phyloP scores from a whole-genome alignment of 2,113 vertebrate species.

The Sylvia atricapilla region DNA sequence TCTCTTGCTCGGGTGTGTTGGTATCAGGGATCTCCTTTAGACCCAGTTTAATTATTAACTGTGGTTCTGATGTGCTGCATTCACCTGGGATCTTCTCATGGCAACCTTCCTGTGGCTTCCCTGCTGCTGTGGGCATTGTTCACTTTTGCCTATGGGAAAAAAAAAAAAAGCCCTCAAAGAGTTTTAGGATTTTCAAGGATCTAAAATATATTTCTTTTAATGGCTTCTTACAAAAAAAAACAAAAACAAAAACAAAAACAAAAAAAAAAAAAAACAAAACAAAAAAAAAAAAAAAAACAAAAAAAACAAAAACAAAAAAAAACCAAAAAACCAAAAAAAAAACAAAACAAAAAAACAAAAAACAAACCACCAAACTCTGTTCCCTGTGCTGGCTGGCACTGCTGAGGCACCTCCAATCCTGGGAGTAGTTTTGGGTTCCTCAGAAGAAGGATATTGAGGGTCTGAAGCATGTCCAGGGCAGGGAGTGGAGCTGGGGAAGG shows the following conservation, averaged over 20 bases:
- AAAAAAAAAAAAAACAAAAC: no score
- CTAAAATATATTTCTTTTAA: neutral
- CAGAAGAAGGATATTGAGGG: rapidly evolving
- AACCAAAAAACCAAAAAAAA: no score
- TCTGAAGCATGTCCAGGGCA: rapidly evolving
- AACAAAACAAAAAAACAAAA: neutral
- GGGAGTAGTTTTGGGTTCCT: neutral
- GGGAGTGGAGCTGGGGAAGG: rapidly evolving
- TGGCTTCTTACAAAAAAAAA: neutral
- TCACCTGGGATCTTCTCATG: neutral
- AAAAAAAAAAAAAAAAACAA: neutral
- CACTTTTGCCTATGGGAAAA: neutral
- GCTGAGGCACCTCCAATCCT: neutral
- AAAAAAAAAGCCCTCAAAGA: neutral
- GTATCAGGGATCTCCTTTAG: neutral
- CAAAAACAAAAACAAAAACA: neutral
- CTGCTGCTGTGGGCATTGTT: neutral
- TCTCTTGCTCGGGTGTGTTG: neutral
- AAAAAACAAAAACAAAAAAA: no score
- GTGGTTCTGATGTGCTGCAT: rapidly evolving
- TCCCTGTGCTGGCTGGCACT: neutral
- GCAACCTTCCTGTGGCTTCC: rapidly evolving
- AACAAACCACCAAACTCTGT: neutral
- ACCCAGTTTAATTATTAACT: neutral
- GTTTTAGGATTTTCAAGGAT: neutral